Evolutionary conservation across 2,888 invertebrate genomes (phyloP).

Genomic region (Balanococcus diminutus): DNA sequence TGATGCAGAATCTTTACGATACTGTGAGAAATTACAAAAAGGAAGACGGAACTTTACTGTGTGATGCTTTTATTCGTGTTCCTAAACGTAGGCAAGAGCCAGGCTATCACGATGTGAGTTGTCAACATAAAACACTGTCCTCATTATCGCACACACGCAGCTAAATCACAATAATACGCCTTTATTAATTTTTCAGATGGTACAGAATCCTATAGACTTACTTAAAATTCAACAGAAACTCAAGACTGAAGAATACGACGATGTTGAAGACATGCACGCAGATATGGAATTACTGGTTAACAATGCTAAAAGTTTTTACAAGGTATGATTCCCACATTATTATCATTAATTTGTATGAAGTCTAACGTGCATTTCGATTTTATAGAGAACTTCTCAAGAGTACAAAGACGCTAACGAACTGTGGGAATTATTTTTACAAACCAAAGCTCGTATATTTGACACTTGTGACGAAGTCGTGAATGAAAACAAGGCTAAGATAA

Average conservation of each 20-base stretch:
- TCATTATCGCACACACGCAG: background rate
- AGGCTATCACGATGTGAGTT: slow-evolving; percentile 76
- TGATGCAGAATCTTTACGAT: slow-evolving; percentile 92
- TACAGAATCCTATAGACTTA: slow-evolving; percentile 93
- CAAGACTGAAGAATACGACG: slow-evolving; percentile 95
- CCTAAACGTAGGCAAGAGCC: slow-evolving; percentile 93
- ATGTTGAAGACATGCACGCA: slow-evolving; percentile 85
- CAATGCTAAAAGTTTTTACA: slow-evolving; percentile 96
- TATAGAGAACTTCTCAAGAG: slow-evolving; percentile 76
- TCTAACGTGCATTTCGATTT: background rate
- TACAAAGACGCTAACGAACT: slow-evolving; percentile 88
- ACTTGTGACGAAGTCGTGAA: slow-evolving; percentile 62
- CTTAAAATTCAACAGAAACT: slow-evolving; percentile 94
- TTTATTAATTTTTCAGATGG: slow-evolving; percentile 68
- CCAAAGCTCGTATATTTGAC: slow-evolving; percentile 61
- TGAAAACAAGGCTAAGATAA: slow-evolving; percentile 64
- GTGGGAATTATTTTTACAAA: slow-evolving; percentile 77
- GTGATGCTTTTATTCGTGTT: slow-evolving; percentile 92
- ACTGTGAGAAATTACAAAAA: slow-evolving; percentile 87
- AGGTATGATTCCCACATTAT: slow-evolving; percentile 63
- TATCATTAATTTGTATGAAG: background rate
- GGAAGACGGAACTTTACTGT: slow-evolving; percentile 86
- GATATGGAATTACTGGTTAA: slow-evolving; percentile 91
- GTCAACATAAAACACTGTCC: background rate
- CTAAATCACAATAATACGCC: too few species aligned